Conservation (phyloP, 1,140 invertebrate species). For the Rhyzopertha dominica region DNA sequence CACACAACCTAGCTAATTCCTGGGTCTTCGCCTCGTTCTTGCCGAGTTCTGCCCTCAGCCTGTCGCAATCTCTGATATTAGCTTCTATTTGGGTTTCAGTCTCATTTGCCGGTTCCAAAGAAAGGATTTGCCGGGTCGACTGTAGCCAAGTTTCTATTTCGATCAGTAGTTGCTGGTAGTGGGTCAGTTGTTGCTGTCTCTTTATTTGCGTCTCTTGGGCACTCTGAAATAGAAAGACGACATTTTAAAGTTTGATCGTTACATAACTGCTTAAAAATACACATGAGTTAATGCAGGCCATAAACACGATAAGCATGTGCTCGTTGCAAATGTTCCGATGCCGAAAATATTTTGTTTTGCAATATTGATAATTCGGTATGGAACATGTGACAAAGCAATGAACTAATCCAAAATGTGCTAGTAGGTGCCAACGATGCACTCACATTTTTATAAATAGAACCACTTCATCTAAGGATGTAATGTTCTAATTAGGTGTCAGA, state of each 20-base stretch:
- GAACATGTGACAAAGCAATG: too few relatives aligned
- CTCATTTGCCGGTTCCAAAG: constrained; percentile 20
- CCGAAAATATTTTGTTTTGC: too few relatives aligned
- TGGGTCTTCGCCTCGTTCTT: constrained; percentile 53
- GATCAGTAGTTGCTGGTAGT: constrained; percentile 57
- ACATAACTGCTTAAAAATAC: background rate
- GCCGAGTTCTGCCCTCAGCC: constrained; percentile 53
- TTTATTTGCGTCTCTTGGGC: constrained; percentile 52
- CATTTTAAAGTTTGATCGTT: too few relatives aligned
- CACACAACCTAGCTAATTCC: constrained; percentile 54
- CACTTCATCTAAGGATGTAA: too few relatives aligned
- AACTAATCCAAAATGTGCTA: too few relatives aligned
- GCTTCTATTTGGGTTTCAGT: constrained; percentile 46
- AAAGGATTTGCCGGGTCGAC: constrained; percentile 35
- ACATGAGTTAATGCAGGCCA: constrained; percentile 1
- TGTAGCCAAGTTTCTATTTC: constrained; percentile 61
- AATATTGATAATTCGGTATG: too few relatives aligned
- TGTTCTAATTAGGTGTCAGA: too few relatives aligned
- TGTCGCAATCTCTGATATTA: constrained; percentile 48
- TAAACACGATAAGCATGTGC: too few relatives aligned
- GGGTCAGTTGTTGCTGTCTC: constrained; percentile 52
- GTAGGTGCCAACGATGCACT: too few relatives aligned
- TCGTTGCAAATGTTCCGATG: too few relatives aligned
- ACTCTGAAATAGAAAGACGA: constrained; percentile 40
- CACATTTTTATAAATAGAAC: too few relatives aligned